phyloP scores from a whole-genome alignment of 2,113 vertebrate genomes.

The Grus americana region DNA sequence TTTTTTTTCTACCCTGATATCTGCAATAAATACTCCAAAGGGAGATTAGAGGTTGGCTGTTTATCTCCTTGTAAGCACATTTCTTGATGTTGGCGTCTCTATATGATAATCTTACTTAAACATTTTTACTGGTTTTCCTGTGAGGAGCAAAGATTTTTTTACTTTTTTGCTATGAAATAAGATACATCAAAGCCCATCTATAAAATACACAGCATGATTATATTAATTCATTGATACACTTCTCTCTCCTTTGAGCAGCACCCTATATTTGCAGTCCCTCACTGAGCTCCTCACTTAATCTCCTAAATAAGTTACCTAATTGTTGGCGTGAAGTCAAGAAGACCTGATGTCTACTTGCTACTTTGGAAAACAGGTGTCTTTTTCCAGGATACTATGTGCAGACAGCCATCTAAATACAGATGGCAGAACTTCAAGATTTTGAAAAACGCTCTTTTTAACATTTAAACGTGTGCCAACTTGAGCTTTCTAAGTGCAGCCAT shows the following conservation, averaged over 20 bases:
- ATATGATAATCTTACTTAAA: not conserved
- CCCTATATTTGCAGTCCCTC: not conserved
- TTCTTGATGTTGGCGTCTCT: not conserved
- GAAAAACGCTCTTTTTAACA: not conserved
- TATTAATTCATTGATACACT: slow-evolving; percentile 15
- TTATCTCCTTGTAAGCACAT: not conserved
- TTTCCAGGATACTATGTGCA: not conserved
- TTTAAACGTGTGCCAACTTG: not conserved
- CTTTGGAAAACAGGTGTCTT: slow-evolving; percentile 31
- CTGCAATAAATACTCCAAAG: not conserved
- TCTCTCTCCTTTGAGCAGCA: not conserved
- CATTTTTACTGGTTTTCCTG: not conserved
- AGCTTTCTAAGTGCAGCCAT: not conserved
- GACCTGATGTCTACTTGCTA: not conserved
- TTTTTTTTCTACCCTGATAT: not conserved
- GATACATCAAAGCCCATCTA: not conserved
- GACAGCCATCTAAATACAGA: not conserved
- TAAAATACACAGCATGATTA: not conserved
- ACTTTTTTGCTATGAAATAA: not conserved
- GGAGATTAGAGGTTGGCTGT: not conserved
- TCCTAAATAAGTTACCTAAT: slow-evolving; percentile 44
- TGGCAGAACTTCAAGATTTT: not conserved
- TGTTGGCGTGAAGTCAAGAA: slow-evolving; percentile 17
- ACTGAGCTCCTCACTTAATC: slow-evolving; percentile 24
- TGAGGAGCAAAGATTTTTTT: not conserved